Percentiles rank a stretch among this genome's conserved stretches.
phyloP scores from a whole-genome alignment of 1,140 invertebrate genomes.

The Ericerus pela region DNA sequence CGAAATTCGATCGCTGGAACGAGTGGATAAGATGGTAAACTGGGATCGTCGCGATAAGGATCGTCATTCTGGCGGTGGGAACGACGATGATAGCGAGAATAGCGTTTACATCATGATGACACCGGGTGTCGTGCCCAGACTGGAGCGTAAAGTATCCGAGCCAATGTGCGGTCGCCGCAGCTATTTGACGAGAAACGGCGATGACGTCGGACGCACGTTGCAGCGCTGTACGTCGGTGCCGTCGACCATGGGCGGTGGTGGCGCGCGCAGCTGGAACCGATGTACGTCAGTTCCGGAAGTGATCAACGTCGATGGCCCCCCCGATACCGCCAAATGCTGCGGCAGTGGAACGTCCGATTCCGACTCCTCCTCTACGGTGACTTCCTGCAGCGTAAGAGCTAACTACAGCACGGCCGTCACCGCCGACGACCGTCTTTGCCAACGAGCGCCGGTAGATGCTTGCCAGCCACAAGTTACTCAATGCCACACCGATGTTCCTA shows the following conservation, averaged over 20 bases:
- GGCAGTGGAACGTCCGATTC: too few relatives aligned
- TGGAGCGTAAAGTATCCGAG: neutral
- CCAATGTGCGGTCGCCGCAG: too few relatives aligned
- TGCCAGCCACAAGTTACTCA: too few relatives aligned
- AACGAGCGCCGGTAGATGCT: too few relatives aligned
- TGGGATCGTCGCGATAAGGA: neutral
- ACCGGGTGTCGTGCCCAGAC: neutral
- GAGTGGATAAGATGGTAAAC: neutral
- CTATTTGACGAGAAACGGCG: neutral
- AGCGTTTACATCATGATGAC: neutral
- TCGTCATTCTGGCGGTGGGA: too few relatives aligned
- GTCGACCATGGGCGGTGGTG: neutral
- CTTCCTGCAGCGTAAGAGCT: too few relatives aligned
- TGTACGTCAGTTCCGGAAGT: neutral
- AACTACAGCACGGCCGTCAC: too few relatives aligned
- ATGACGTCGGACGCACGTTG: neutral
- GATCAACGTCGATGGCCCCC: too few relatives aligned
- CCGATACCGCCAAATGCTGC: too few relatives aligned
- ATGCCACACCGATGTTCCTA: too few relatives aligned
- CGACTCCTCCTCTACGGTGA: too few relatives aligned
- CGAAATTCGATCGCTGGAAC: neutral
- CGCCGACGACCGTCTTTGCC: too few relatives aligned
- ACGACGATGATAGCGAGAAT: neutral
- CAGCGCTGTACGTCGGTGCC: slow-evolving; percentile 1
- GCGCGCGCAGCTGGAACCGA: neutral